Evolutionary conservation across 53 echinoderm and acorn worm genomes (phyloP).

Genomic region (Zoroaster sp.): DNA sequence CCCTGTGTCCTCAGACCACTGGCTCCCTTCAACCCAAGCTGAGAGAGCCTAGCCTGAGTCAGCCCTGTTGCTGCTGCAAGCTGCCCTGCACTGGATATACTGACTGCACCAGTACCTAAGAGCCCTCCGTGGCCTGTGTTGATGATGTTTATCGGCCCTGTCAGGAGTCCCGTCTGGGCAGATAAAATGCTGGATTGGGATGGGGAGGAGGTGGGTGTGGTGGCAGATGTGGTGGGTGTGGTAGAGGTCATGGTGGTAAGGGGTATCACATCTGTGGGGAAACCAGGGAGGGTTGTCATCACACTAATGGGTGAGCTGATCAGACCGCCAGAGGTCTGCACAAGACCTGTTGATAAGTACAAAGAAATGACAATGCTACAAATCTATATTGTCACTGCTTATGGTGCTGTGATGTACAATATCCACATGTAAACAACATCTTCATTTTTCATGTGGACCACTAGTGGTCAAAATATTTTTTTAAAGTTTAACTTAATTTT

Average conservation of each 20-base stretch:
- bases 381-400: neutral
- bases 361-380: neutral
- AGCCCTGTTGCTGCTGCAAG: constrained; percentile 32
- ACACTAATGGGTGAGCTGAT: constrained; percentile 44
- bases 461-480: too few species aligned
- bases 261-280: constrained; percentile 24
- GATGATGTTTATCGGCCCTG: constrained; percentile 85
- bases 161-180: constrained; percentile 60
- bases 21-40: constrained; percentile 60
- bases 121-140: constrained; percentile 56
- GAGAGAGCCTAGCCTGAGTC: constrained; percentile 70
- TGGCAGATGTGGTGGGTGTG: neutral
- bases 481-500: too few species aligned
- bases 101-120: constrained; percentile 64
- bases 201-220: constrained; percentile 4
- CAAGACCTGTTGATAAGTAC: constrained; percentile 30
- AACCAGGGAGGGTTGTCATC: constrained; percentile 56
- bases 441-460: too few species aligned
- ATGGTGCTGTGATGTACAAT: neutral
- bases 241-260: constrained; percentile 31
- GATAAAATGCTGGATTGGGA: constrained; percentile 67
- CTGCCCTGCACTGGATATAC: constrained; percentile 32
- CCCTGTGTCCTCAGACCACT: constrained; percentile 12
- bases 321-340: constrained; percentile 31
- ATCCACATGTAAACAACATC: too few species aligned